phyloP scores from a whole-genome alignment of 1,140 invertebrate species.

The Bradysia coprophila region DNA sequence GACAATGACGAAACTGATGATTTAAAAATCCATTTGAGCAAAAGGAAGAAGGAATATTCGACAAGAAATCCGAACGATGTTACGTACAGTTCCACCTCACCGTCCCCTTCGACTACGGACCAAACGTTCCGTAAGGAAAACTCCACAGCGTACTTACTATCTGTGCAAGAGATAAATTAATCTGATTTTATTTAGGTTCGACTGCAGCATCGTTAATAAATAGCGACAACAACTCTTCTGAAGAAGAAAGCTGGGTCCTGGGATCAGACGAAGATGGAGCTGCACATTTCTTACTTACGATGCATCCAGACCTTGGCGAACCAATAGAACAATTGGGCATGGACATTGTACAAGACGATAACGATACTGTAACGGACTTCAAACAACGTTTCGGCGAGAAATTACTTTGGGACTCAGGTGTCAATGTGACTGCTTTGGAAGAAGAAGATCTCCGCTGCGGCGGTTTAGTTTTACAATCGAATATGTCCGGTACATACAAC shows the following conservation, averaged over 20 bases:
- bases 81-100: background rate
- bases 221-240: no score
- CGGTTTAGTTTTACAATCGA: slow-evolving; percentile 38
- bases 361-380: slow-evolving; percentile 41
- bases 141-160: no score
- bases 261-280: slow-evolving; percentile 24
- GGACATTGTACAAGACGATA: slow-evolving; percentile 46
- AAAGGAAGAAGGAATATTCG: no score
- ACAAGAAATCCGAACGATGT: slow-evolving; percentile 8
- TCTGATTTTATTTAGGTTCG: no score
- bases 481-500: slow-evolving; percentile 32
- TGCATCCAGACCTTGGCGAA: slow-evolving; percentile 47
- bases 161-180: no score
- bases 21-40: slow-evolving; percentile 27
- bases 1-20: slow-evolving; percentile 28
- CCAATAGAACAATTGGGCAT: slow-evolving; percentile 50
- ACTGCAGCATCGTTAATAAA: no score
- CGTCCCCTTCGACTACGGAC: background rate
- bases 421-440: slow-evolving; percentile 47
- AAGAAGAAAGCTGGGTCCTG: slow-evolving; percentile 16
- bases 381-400: slow-evolving; percentile 42
- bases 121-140: no score
- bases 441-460: slow-evolving; percentile 51
- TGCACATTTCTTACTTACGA: slow-evolving; percentile 39
- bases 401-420: slow-evolving; percentile 34